Evolutionary conservation across 2,888 invertebrate species (phyloP), one percentile per base, ranked within the genome.

Genomic region (Spodoptera picta): DNA sequence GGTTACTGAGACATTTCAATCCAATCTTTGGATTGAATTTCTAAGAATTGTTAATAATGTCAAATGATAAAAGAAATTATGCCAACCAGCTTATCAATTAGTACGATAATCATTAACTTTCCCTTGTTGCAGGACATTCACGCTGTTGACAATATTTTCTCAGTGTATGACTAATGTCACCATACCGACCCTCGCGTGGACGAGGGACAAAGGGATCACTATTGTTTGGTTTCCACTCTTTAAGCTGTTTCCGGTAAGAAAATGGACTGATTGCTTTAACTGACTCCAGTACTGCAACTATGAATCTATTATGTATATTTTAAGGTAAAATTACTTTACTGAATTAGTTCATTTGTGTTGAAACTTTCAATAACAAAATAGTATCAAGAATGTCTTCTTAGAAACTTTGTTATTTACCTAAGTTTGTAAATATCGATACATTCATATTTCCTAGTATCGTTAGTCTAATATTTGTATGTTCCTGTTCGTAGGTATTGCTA

Each of bases 171-270:
- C 95, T 0, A 95, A 96, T 71, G 96, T 96, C 24, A 90, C 90
- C 47, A 90, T 96, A 43, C 97, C 97, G 0, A 88, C 95, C 1
- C 79, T 96, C 24, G 86, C 94, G 0, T 97, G 96, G 88, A 94
- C 92, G 50, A 95, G 95, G 71, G 94, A 90, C 0, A 85, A 90
- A 45, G 96, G 97, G 0, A 87, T 96, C 62, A 87, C 92, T 51
- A 79, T 97, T 11, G 87, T 87, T 0, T 95, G 96, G 94, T 97
- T 97, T 78, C 95, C 96, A 31, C 87, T 98, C 31, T 98, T 98
- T 86, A 97, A 97, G 84, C 91, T 98, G 14, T 97, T 98, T 82
- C 97, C 98, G 62, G 98, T 97, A 87, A 95, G 94, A 85, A 36
- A 0, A 41, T n/a, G 9, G 10, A 49, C 3, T 31, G 12, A 43